Evolutionary conservation across 1,140 invertebrate species (phyloP).

Genomic region (Brachionus rubens): DNA sequence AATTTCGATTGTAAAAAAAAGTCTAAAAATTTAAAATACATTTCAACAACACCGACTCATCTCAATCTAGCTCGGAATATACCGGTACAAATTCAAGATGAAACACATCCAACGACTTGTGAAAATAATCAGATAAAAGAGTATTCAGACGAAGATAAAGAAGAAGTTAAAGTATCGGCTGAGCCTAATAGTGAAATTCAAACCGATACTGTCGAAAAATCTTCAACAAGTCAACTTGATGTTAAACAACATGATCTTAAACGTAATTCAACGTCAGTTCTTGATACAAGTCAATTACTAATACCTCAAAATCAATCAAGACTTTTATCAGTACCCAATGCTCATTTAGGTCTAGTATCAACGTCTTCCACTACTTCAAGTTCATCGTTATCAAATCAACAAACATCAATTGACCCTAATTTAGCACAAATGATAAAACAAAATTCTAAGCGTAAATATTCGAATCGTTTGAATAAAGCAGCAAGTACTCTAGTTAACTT

Average conservation of each 20-base stretch:
- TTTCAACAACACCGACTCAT: slow-evolving; percentile 5
- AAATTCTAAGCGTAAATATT: slow-evolving; percentile 41
- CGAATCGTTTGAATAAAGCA: slow-evolving; percentile 20
- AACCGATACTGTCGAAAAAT: background rate
- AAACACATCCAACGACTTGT: background rate
- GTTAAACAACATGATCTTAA: background rate
- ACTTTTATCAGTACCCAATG: slow-evolving; percentile 8
- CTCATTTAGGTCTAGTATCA: background rate
- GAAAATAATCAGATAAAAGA: no score
- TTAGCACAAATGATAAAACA: background rate
- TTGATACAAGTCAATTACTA: background rate
- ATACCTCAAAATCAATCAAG: background rate
- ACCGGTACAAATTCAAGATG: no score
- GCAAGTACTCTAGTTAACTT: slow-evolving; percentile 20
- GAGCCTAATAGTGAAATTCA: background rate
- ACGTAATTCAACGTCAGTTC: background rate
- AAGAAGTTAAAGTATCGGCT: no score
- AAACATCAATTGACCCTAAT: background rate
- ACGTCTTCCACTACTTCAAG: background rate
- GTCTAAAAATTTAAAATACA: slow-evolving; percentile 12
- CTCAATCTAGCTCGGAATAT: background rate
- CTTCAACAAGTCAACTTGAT: background rate
- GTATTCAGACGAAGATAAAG: no score
- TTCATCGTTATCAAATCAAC: background rate
- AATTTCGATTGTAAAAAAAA: slow-evolving; percentile 35